These are phyloP conservation scores for Microtus californicus DNA, from an alignment of 2,797 vertebrate species.

Conservation along the genomic window DNA sequence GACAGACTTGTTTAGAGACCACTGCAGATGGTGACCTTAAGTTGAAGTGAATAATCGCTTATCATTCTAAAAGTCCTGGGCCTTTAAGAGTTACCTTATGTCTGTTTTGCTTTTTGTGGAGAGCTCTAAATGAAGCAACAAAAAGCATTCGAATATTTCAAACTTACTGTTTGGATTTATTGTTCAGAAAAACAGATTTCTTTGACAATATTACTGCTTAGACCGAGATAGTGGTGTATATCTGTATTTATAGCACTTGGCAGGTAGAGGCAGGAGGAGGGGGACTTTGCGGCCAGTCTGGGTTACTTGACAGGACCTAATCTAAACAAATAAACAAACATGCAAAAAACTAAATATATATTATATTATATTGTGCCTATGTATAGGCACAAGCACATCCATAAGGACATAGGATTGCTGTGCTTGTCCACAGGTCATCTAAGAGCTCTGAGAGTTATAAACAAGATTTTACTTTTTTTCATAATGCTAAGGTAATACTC, in stretches of 20 bases:
- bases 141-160: background rate
- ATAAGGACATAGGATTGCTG: background rate
- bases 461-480: background rate
- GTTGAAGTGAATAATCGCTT: background rate
- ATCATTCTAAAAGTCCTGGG: background rate
- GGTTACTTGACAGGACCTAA: background rate
- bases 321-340: background rate
- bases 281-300: background rate
- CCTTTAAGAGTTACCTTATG: background rate
- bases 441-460: background rate
- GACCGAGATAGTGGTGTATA: background rate
- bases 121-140: background rate
- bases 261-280: background rate
- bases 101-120: background rate
- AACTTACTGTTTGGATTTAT: background rate
- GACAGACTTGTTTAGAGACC: background rate
- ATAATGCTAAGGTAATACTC: background rate
- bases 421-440: background rate
- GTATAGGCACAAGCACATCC: too few species aligned
- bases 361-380: too few species aligned
- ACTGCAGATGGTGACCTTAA: background rate
- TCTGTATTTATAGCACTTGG: background rate
- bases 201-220: background rate
- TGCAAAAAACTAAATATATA: too few species aligned
- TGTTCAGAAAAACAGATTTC: background rate